Conservation (phyloP, 2,113 vertebrate genomes). For the Bettongia penicillata region DNA sequence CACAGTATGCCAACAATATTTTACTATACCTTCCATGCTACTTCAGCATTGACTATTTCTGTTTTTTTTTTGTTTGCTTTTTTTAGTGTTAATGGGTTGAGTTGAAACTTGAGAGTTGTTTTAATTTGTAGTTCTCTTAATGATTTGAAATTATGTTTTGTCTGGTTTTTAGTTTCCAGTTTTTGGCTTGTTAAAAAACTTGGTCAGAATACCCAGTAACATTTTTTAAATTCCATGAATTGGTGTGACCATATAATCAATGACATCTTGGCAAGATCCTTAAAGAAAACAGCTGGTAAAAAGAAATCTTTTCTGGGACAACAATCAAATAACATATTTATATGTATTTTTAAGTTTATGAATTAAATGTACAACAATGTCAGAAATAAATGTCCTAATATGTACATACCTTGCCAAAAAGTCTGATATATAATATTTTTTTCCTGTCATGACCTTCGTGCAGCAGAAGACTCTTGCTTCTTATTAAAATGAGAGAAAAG, state of each 20-base stretch:
- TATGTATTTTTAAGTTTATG: conserved; percentile 86
- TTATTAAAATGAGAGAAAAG: conserved; percentile 89
- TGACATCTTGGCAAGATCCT: conserved; percentile 55
- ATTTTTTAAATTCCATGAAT: conserved; percentile 36
- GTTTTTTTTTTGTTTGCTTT: too few relatives aligned
- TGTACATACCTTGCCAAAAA: conserved; percentile 85
- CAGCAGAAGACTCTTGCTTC: conserved; percentile 88
- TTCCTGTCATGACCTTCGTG: conserved; percentile 88
- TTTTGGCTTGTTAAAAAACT: conserved; percentile 38
- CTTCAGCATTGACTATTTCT: too few relatives aligned
- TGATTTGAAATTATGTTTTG: too few relatives aligned
- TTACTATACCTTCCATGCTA: too few relatives aligned
- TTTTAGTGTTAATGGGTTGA: too few relatives aligned
- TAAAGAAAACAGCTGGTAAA: conserved; percentile 58
- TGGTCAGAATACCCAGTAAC: conserved; percentile 24
- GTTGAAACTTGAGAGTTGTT: too few relatives aligned
- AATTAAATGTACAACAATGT: conserved; percentile 87
- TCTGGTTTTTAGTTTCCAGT: too few relatives aligned
- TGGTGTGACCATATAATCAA: conserved; percentile 27
- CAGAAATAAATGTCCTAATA: conserved; percentile 85
- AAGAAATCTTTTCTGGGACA: conserved; percentile 87
- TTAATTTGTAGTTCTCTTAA: too few relatives aligned
- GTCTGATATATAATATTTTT: conserved; percentile 82
- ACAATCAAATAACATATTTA: conserved; percentile 82
- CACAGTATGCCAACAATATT: too few relatives aligned